Percentiles rank a stretch among this genome's conserved stretches.
Evolutionary conservation across 2,888 invertebrate species (phyloP).

Genomic region (Exocentrus adspersus): DNA sequence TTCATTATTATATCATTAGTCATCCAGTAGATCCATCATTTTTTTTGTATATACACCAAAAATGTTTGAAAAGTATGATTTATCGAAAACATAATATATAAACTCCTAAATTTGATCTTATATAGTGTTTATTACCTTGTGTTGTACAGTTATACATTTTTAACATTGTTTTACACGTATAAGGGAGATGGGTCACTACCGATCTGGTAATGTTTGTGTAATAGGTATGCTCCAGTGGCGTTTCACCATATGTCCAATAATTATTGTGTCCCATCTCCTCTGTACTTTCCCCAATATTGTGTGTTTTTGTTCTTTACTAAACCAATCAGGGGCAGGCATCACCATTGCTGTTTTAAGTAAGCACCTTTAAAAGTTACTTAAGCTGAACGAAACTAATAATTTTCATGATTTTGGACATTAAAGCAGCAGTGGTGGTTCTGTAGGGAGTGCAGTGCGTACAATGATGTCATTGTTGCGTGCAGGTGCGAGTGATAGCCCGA

Average conservation of each 20-base stretch:
- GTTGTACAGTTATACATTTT: constrained; percentile 29
- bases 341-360: constrained; percentile 46
- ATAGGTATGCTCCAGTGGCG: too few species aligned
- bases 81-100: not conserved
- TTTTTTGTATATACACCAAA: constrained; percentile 8
- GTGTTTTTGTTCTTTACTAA: constrained; percentile 53
- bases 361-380: too few species aligned
- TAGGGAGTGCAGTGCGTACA: constrained; percentile 50
- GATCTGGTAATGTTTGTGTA: constrained; percentile 15
- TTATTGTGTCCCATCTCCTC: constrained; percentile 29
- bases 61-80: constrained; percentile 21
- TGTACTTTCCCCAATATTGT: constrained; percentile 43
- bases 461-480: constrained; percentile 63
- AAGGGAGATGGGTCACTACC: constrained; percentile 37
- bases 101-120: not conserved
- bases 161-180: constrained; percentile 30
- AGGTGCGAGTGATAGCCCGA: constrained; percentile 68
- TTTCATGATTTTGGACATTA: too few species aligned
- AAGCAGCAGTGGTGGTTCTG: constrained; percentile 51
- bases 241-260: constrained; percentile 26
- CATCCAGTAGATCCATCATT: too few species aligned
- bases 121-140: constrained; percentile 5
- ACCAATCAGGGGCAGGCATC: constrained; percentile 55
- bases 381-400: too few species aligned
- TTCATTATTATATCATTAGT: too few species aligned